Base-by-base conservation (phyloP, 2,113 vertebrate species). In the Marmota flaviventris region DNA sequence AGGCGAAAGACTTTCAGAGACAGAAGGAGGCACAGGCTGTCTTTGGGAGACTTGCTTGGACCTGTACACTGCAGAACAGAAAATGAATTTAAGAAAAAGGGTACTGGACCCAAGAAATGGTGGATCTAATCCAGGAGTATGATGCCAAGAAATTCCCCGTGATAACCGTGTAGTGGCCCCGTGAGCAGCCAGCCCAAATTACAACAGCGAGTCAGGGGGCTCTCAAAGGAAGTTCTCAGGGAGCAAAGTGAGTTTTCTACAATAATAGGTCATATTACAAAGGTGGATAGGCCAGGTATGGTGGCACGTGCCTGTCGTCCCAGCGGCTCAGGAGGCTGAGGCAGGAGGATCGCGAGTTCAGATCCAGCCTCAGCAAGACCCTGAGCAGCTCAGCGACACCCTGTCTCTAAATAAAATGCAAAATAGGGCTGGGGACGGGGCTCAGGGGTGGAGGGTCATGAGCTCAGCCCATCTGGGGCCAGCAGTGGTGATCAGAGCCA, bases 21-120 rank as follows among this genome's bases (percentile, higher is more conserved):
- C 16, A 65, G 32, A 87, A 89, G 51, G 45, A 42, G 58, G 77
- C 16, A 25, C 8, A 51, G 42, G 39, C n/a, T 27, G 5, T 93
- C 20, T 42, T 53, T 42, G 58, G 58, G 73, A 95, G 37, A 90
- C 70, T 0, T 69, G n/a, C 72, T 58, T 29, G 56, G 90, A 53
- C 22, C 45, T 78, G 32, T 56, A 37, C 34, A 32, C 24, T 69
- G 72, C 2, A 78, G 94, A 72, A 84, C 56, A 37, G 79, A 91
- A 88, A 95, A 78, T 37, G 67, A 94, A 75, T 91, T 72, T 25
- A 91, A 96, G 89, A 86, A 84, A 92, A 53, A 92, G 42, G 37
- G 63, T 51, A 75, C 9, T 53, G 61, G 34, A 78, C 86, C 91
- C 94, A 95, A 95, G 88, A 94, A 82, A 78, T 9, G 16, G 7